Evolutionary conservation across 2,888 invertebrate genomes (phyloP).

Genomic region (Cartodere bifasciata): DNA sequence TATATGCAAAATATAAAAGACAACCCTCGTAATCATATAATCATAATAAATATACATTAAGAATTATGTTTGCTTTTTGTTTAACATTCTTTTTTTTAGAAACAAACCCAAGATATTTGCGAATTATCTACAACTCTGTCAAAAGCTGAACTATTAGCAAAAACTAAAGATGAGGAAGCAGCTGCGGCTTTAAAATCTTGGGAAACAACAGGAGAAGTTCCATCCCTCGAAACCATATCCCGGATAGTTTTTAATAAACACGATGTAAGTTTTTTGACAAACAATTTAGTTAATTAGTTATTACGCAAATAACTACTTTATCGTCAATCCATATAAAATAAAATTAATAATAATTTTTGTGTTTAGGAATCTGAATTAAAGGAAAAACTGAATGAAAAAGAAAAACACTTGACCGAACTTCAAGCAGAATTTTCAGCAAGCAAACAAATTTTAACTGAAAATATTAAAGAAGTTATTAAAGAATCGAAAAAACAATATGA

Average conservation of each 20-base stretch:
- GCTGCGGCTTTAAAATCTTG: slow-evolving; percentile 31
- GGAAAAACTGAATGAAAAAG: slow-evolving; percentile 33
- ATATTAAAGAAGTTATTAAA: slow-evolving; percentile 35
- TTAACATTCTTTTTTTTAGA: slow-evolving; percentile 29
- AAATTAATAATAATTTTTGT: slow-evolving; percentile 4
- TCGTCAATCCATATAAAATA: neutral
- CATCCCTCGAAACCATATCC: slow-evolving; percentile 30
- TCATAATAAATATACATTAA: neutral
- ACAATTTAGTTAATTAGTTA: too few species aligned
- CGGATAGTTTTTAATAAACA: too few species aligned
- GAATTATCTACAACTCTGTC: slow-evolving; percentile 43
- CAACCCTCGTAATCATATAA: too few species aligned
- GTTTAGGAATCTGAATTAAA: slow-evolving; percentile 31
- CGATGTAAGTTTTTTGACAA: slow-evolving; percentile 3
- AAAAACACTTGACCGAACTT: slow-evolving; percentile 34
- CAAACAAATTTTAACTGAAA: slow-evolving; percentile 35
- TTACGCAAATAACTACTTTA: neutral
- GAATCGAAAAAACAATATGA: slow-evolving; percentile 50
- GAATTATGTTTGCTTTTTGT: neutral
- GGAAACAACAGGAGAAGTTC: slow-evolving; percentile 32
- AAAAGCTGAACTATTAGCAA: slow-evolving; percentile 30
- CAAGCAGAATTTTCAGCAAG: slow-evolving; percentile 32
- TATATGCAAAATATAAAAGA: too few species aligned
- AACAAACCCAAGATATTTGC: slow-evolving; percentile 44
- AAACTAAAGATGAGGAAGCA: slow-evolving; percentile 32